These are phyloP conservation scores for Oncorhynchus tshawytscha DNA, from an alignment of 2,113 vertebrate species.

Conservation along the genomic window DNA sequence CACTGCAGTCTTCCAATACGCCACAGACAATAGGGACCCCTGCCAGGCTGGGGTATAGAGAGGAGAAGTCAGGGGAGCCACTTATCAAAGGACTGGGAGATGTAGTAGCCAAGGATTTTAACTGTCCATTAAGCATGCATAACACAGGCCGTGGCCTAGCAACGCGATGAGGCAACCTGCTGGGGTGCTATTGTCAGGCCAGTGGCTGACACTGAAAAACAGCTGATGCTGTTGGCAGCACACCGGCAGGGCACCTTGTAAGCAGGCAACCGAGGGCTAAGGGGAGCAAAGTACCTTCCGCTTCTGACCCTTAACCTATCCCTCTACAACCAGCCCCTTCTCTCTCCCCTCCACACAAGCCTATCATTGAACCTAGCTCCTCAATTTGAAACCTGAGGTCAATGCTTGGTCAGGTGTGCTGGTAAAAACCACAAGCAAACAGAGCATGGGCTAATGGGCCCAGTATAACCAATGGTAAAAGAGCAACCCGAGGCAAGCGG, in stretches of 20 bases:
- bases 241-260: constrained; percentile 90
- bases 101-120: constrained; percentile 86
- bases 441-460: constrained; percentile 49
- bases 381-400: constrained; percentile 56
- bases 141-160: constrained; percentile 88
- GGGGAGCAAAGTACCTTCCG: constrained; percentile 35
- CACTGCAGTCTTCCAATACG: constrained; percentile 86
- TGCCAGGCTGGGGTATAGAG: constrained; percentile 76
- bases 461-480: constrained; percentile 61
- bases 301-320: constrained; percentile 35
- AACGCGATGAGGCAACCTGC: constrained; percentile 83
- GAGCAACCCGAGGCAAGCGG: constrained; percentile 56
- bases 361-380: constrained; percentile 41
- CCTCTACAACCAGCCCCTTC: neutral
- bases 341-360: constrained; percentile 23
- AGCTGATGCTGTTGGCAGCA: constrained; percentile 94
- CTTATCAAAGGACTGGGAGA: constrained; percentile 84
- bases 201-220: constrained; percentile 87
- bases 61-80: constrained; percentile 79
- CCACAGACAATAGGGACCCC: constrained; percentile 85
- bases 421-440: constrained; percentile 55
- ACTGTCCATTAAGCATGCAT: constrained; percentile 99
- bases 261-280: constrained; percentile 76
- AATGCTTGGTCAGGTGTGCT: constrained; percentile 73
- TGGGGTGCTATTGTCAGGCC: constrained; percentile 85